Evolutionary conservation across 2,113 vertebrate genomes (phyloP).

Genomic region (Zosterops japonicus): DNA sequence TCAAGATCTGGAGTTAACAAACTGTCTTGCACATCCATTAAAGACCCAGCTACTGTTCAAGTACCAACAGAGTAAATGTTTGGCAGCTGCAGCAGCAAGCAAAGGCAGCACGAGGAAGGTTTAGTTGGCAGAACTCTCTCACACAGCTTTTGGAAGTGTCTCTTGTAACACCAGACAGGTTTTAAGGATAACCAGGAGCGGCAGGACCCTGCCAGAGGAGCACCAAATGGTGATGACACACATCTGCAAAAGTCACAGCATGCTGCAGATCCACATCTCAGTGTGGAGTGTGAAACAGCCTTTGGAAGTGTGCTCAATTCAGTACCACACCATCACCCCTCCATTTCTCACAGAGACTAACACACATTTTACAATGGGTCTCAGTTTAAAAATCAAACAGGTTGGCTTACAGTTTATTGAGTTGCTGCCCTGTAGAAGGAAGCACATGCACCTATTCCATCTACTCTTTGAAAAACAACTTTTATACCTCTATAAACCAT

Average conservation of each 20-base stretch:
- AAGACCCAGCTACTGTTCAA: slow-evolving; percentile 6
- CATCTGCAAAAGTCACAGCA: not conserved
- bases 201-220: not conserved
- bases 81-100: not conserved
- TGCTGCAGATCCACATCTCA: not conserved
- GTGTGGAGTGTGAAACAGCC: not conserved
- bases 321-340: not conserved
- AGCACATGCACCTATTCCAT: not conserved
- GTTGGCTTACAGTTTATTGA: not conserved
- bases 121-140: not conserved
- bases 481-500: not conserved
- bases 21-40: not conserved
- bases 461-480: not conserved
- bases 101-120: not conserved
- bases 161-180: not conserved
- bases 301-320: not conserved
- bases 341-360: not conserved
- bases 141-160: not conserved
- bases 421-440: not conserved
- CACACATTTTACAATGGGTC: not conserved
- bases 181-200: not conserved
- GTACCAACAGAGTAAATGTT: not conserved
- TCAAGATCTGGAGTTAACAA: not conserved
- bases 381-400: not conserved
- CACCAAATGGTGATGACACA: not conserved